These are phyloP conservation scores for Tetragonisca angustula DNA, from an alignment of 2,888 invertebrate genomes.

Conservation along the genomic window DNA sequence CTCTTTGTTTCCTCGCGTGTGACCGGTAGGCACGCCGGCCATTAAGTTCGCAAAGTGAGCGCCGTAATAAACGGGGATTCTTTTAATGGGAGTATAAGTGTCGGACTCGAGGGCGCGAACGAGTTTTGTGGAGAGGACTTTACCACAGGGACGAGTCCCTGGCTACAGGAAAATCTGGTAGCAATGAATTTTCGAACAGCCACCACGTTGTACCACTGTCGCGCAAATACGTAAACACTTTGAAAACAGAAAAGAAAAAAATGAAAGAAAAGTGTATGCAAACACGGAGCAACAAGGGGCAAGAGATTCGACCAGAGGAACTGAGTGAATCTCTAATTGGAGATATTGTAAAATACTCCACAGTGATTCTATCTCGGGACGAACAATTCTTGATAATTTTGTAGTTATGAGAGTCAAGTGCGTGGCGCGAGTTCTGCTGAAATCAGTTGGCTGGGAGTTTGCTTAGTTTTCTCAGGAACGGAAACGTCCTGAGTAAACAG, in stretches of 20 bases:
- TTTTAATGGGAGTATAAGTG: conserved; percentile 59
- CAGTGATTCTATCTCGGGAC: no score
- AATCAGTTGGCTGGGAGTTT: conserved; percentile 1
- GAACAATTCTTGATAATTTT: neutral
- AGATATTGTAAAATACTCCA: no score
- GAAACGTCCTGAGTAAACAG: conserved; percentile 57
- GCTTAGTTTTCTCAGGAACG: conserved; percentile 36
- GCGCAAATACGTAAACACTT: conserved; percentile 29
- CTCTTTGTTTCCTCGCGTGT: conserved; percentile 36
- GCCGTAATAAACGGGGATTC: conserved; percentile 62
- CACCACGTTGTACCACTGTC: neutral
- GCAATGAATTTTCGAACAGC: conserved; percentile 45
- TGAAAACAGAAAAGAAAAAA: neutral
- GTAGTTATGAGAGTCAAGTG: neutral
- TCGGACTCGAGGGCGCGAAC: conserved; percentile 44
- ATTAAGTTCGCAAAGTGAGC: conserved; percentile 59
- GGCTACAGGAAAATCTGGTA: conserved; percentile 30
- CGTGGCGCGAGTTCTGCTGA: neutral
- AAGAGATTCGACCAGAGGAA: no score
- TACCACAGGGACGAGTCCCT: conserved; percentile 27
- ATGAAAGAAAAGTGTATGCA: no score
- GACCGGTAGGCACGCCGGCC: conserved; percentile 55
- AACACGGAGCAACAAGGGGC: no score
- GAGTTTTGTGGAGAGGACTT: conserved; percentile 31
- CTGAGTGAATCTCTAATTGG: no score